A percentile compares a stretch with the other conserved stretches of the same genome.
phyloP scores from a whole-genome alignment of 2,888 invertebrate species.

The Nymphalis c-album region DNA sequence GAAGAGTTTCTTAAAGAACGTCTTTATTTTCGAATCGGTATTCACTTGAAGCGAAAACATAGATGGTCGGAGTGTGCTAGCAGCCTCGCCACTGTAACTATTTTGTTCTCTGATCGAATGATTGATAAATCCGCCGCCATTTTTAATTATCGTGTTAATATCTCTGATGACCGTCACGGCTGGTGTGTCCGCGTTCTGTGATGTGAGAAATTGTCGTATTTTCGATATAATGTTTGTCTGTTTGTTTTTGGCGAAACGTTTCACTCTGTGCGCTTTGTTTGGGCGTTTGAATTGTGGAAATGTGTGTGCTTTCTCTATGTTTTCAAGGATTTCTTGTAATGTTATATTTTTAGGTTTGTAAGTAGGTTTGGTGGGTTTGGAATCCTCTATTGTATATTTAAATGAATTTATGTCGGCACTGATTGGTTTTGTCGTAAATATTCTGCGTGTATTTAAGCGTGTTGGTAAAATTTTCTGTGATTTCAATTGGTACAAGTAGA shows the following conservation, averaged over 20 bases:
- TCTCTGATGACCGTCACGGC: conserved; percentile 63
- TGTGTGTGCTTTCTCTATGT: too few relatives aligned
- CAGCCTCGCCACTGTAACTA: conserved; percentile 55
- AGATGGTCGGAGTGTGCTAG: conserved; percentile 43
- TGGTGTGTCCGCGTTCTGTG: conserved; percentile 53
- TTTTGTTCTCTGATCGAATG: conserved; percentile 59
- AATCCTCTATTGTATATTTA: neutral
- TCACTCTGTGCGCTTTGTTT: too few relatives aligned
- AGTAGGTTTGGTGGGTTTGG: too few relatives aligned
- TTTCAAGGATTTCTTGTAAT: too few relatives aligned
- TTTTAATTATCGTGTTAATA: conserved; percentile 63
- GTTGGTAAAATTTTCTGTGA: neutral
- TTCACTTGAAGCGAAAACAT: conserved; percentile 59
- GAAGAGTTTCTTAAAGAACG: conserved; percentile 57
- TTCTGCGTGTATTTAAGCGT: neutral
- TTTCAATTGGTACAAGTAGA: conserved; percentile 27
- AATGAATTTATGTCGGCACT: conserved; percentile 59
- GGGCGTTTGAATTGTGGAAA: too few relatives aligned
- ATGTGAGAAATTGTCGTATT: conserved; percentile 58
- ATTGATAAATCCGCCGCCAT: conserved; percentile 57
- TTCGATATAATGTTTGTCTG: conserved; percentile 48
- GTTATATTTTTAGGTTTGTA: too few relatives aligned
- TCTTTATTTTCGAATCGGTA: conserved; percentile 47
- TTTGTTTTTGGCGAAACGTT: too few relatives aligned
- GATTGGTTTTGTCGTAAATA: neutral